These are phyloP conservation scores for Sesamia inferens DNA, from an alignment of 2,888 invertebrate genomes.

Conservation along the genomic window DNA sequence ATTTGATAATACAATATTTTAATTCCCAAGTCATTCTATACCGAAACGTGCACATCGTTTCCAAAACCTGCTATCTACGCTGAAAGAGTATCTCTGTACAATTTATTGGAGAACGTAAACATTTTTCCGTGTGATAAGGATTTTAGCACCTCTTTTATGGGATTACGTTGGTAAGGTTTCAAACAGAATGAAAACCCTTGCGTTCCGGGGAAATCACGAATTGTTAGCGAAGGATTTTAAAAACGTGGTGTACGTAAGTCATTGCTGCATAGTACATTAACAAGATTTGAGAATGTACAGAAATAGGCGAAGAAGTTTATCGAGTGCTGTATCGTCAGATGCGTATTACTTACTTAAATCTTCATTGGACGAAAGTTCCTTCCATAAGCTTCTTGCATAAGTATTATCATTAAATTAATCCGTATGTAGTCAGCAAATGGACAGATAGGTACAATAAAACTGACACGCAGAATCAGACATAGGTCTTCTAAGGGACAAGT, in stretches of 20 bases:
- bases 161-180: slow-evolving; percentile 44
- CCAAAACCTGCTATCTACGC: background rate
- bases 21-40: background rate
- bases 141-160: slow-evolving; percentile 47
- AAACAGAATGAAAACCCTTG: slow-evolving; percentile 47
- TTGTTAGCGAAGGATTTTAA: slow-evolving; percentile 48
- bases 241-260: slow-evolving; percentile 22
- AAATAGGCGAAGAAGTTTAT: background rate
- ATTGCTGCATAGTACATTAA: slow-evolving; percentile 27
- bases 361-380: background rate
- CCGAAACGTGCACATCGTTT: background rate
- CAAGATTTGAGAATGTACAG: slow-evolving; percentile 20
- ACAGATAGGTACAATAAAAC: background rate
- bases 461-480: background rate
- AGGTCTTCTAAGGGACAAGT: slow-evolving; percentile 7
- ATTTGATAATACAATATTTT: slow-evolving; percentile 13
- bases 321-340: slow-evolving; percentile 1
- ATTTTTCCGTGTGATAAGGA: slow-evolving; percentile 20
- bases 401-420: slow-evolving; percentile 3
- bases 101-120: slow-evolving; percentile 14
- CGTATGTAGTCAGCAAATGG: slow-evolving; percentile 1
- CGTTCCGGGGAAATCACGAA: slow-evolving; percentile 51
- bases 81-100: slow-evolving; percentile 4
- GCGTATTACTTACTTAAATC: background rate
- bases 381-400: background rate